phyloP scores from a whole-genome alignment of 2,888 invertebrate species.

The Limnephilus lunatus region DNA sequence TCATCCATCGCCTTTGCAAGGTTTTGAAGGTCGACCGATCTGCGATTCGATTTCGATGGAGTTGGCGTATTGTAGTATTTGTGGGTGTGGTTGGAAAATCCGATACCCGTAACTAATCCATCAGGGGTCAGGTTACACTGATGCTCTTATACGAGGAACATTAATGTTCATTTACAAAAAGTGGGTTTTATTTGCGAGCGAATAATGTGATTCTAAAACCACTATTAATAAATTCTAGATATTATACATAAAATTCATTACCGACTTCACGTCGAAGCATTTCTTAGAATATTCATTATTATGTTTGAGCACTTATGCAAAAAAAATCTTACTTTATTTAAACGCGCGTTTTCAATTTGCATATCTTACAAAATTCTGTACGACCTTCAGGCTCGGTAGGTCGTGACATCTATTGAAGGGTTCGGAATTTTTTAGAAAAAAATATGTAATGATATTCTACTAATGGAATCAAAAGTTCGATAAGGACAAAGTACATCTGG shows the following conservation, averaged over 20 bases:
- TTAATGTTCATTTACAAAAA: background rate
- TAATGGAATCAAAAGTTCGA: no score
- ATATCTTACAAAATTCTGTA: background rate
- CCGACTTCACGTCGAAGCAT: background rate
- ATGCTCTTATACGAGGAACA: background rate
- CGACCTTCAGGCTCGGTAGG: no score
- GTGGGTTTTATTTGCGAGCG: background rate
- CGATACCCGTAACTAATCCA: conserved; percentile 14
- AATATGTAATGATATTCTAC: no score
- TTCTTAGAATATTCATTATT: background rate
- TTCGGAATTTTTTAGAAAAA: no score
- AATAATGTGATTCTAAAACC: background rate
- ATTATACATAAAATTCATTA: background rate
- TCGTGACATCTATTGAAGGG: no score
- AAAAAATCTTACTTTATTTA: background rate
- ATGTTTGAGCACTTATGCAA: background rate
- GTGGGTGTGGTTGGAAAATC: conserved; percentile 6
- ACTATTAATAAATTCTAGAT: background rate
- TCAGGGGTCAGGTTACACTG: background rate
- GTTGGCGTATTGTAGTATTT: conserved; percentile 9
- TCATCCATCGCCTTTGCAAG: background rate
- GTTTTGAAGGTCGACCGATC: conserved; percentile 9
- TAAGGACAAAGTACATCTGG: no score
- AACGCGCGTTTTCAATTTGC: background rate
- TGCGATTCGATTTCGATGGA: conserved; percentile 25